Conservation (phyloP, 2,888 invertebrate genomes). For the Watsonalla binaria region DNA sequence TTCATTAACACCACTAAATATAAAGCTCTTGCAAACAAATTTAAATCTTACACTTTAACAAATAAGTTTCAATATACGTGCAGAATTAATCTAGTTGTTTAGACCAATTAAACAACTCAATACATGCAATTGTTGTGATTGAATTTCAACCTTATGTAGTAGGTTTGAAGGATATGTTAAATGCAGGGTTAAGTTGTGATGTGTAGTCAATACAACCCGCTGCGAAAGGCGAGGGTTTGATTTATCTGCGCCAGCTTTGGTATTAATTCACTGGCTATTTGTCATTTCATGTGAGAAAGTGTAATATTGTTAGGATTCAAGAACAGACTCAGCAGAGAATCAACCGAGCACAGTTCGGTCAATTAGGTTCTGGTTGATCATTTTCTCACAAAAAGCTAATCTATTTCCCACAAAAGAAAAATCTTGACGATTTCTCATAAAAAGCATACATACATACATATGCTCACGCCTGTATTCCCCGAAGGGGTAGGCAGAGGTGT, state of each 20-base stretch:
- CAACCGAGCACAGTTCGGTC: no score
- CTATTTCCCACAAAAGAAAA: no score
- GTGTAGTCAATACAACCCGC: conserved; percentile 43
- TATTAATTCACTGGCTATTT: conserved; percentile 71
- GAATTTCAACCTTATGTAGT: conserved; percentile 16
- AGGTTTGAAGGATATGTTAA: conserved; percentile 8
- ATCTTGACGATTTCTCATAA: no score
- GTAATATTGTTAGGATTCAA: conserved; percentile 57
- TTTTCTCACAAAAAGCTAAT: no score
- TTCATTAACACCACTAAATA: conserved; percentile 41
- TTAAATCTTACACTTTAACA: not conserved
- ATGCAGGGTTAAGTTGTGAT: conserved; percentile 16
- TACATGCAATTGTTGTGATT: conserved; percentile 8
- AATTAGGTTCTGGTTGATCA: no score
- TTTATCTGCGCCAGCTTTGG: conserved; percentile 55
- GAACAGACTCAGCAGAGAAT: no score
- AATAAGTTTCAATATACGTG: conserved; percentile 11
- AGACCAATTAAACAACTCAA: conserved; percentile 9
- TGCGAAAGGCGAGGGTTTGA: conserved; percentile 56
- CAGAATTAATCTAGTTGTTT: conserved; percentile 18
- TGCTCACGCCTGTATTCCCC: no score
- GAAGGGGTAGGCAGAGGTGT: no score
- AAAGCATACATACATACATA: no score
- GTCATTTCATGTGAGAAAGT: conserved; percentile 70
- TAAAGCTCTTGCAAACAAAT: conserved; percentile 8